Evolutionary conservation across 2,797 vertebrate genomes (phyloP).

Genomic region (Rhinogobio ventralis): DNA sequence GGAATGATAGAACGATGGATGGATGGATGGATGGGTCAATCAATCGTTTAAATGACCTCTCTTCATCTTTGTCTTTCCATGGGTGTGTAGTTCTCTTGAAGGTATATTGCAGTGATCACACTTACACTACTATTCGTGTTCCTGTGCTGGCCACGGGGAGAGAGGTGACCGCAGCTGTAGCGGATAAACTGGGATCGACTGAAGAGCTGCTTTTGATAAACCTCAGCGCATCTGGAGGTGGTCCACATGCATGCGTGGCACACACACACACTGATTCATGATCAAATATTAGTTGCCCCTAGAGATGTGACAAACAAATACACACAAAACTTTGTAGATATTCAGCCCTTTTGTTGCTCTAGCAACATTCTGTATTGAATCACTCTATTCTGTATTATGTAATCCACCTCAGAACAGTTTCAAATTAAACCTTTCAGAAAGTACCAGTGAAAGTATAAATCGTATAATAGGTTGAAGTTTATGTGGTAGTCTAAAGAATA

Average conservation of each 20-base stretch:
- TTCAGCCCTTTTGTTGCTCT: slow-evolving; percentile 24
- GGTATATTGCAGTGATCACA: slow-evolving; percentile 95
- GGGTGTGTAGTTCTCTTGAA: slow-evolving; percentile 88
- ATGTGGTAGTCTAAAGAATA: neutral
- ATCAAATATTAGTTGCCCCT: slow-evolving; percentile 16
- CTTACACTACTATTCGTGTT: slow-evolving; percentile 94
- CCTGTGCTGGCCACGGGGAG: slow-evolving; percentile 86
- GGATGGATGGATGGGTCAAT: too few species aligned
- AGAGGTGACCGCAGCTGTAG: slow-evolving; percentile 87
- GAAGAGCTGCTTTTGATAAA: slow-evolving; percentile 91
- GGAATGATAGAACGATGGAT: neutral
- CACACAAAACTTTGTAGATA: neutral
- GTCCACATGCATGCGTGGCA: slow-evolving; percentile 43
- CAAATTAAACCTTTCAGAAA: neutral
- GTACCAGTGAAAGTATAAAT: neutral
- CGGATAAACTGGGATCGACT: slow-evolving; percentile 90
- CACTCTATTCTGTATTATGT: neutral
- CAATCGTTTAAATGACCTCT: neutral
- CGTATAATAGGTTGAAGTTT: neutral
- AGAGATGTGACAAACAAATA: slow-evolving; percentile 24
- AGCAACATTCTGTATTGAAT: slow-evolving; percentile 15
- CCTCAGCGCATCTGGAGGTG: slow-evolving; percentile 92
- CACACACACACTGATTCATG: neutral
- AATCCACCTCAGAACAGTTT: slow-evolving; percentile 7
- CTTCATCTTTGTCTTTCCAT: neutral